Evolutionary conservation across 2,888 invertebrate genomes (phyloP).

Genomic region (Scaptomyza parva): DNA sequence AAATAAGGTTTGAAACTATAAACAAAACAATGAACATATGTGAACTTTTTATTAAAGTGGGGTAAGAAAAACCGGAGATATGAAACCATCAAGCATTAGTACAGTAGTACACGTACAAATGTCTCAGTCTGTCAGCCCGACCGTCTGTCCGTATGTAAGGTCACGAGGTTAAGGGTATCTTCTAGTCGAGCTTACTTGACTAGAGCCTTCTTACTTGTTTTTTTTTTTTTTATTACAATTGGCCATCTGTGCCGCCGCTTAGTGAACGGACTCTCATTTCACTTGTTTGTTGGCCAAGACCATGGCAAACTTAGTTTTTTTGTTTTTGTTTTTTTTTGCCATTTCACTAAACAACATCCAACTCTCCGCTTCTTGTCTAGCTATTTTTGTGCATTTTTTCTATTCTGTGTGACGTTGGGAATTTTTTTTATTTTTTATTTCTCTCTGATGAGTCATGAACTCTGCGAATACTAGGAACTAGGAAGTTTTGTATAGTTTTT

Average conservation of each 20-base stretch:
- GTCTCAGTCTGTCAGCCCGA: too few species aligned
- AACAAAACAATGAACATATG: too few species aligned
- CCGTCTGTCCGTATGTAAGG: too few species aligned
- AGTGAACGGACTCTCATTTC: constrained; percentile 7
- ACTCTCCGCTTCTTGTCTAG: constrained; percentile 32
- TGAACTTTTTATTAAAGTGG: too few species aligned
- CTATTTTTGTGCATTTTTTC: constrained; percentile 39
- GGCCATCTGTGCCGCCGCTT: constrained; percentile 30
- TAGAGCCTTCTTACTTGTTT: too few species aligned
- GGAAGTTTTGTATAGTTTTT: constrained; percentile 11
- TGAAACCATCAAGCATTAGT: too few species aligned
- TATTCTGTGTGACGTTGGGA: constrained; percentile 15
- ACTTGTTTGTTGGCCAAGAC: constrained; percentile 35
- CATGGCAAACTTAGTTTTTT: constrained; percentile 34
- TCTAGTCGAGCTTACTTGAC: too few species aligned
- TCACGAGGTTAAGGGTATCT: too few species aligned
- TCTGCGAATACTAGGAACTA: constrained; percentile 13
- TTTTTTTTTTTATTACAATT: constrained; percentile 33
- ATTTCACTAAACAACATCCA: constrained; percentile 45
- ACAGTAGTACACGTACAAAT: too few species aligned
- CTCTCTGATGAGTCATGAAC: constrained; percentile 52
- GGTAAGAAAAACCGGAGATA: too few species aligned
- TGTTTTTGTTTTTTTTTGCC: too few species aligned
- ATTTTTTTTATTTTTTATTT: constrained; percentile 18
- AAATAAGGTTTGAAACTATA: too few species aligned